phyloP scores from a whole-genome alignment of 2,113 vertebrate genomes.

The Anoplopoma fimbria region DNA sequence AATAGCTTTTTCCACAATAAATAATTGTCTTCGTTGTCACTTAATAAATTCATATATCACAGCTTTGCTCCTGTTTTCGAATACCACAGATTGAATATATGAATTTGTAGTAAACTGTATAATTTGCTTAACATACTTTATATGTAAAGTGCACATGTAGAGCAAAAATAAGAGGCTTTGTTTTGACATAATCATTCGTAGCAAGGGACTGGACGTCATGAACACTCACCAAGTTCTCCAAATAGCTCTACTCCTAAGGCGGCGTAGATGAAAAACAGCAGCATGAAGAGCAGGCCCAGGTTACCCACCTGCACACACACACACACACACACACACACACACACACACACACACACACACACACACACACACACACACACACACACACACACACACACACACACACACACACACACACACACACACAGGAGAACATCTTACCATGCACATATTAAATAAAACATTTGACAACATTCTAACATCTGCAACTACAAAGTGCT shows the following conservation, averaged over 20 bases:
- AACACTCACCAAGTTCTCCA: conserved; percentile 93
- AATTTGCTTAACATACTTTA: neutral
- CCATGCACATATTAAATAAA: conserved; percentile 1
- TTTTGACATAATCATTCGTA: neutral
- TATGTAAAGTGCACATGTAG: neutral
- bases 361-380: conserved; percentile 4
- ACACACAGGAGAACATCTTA: conserved; percentile 6
- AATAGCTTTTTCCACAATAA: neutral
- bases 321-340: conserved; percentile 10
- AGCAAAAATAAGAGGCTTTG: neutral
- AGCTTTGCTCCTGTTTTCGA: neutral
- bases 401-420: conserved; percentile 11
- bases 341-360: conserved; percentile 18
- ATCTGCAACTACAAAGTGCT: neutral
- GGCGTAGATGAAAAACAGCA: conserved; percentile 99
- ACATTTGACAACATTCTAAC: neutral
- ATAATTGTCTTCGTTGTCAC: neutral
- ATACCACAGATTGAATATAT: neutral
- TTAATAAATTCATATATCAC: neutral
- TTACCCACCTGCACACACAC: conserved; percentile 93
- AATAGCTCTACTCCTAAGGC: conserved; percentile 98
- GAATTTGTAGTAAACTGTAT: neutral
- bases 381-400: conserved; percentile 17
- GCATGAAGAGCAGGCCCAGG: conserved; percentile 98
- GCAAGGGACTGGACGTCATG: neutral